These are phyloP conservation scores for Drosophila recens DNA, from an alignment of 2,888 invertebrate genomes.

Conservation along the genomic window DNA sequence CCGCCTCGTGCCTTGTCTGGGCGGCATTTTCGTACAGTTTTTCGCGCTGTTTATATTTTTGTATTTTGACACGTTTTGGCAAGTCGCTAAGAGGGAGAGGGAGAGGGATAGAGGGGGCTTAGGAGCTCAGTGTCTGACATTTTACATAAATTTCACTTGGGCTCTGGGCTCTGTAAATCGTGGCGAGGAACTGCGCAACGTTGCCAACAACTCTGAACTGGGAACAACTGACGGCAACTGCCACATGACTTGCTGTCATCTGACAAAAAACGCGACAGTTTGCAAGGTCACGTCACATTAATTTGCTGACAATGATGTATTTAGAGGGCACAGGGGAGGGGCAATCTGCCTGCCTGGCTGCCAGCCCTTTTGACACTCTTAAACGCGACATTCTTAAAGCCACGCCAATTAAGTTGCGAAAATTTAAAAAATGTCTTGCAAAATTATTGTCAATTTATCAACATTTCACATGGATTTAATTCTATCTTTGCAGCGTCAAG, in stretches of 20 bases:
- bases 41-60: constrained; percentile 75
- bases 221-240: constrained; percentile 41
- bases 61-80: constrained; percentile 81
- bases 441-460: constrained; percentile 46
- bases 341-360: constrained; percentile 10
- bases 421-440: constrained; percentile 49
- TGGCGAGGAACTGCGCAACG: constrained; percentile 63
- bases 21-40: constrained; percentile 63
- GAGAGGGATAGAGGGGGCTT: constrained; percentile 1
- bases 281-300: constrained; percentile 83
- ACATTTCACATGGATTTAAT: constrained; percentile 4
- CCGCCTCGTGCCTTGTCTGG: constrained; percentile 21
- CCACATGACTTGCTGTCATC: constrained; percentile 69
- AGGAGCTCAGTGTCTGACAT: constrained; percentile 57
- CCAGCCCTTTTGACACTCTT: constrained; percentile 14
- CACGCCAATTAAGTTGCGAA: constrained; percentile 64
- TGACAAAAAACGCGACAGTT: constrained; percentile 77
- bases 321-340: constrained; percentile 43
- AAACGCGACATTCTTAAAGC: constrained; percentile 56
- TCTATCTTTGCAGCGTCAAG: constrained; percentile 47
- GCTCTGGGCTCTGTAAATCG: constrained; percentile 58
- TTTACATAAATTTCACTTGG: constrained; percentile 79
- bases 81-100: constrained; percentile 45
- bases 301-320: constrained; percentile 82
- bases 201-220: constrained; percentile 32